A percentile compares a stretch with the other conserved stretches of the same genome.
Evolutionary conservation across 2,113 vertebrate species (phyloP).

Genomic region (Hippolais icterina): DNA sequence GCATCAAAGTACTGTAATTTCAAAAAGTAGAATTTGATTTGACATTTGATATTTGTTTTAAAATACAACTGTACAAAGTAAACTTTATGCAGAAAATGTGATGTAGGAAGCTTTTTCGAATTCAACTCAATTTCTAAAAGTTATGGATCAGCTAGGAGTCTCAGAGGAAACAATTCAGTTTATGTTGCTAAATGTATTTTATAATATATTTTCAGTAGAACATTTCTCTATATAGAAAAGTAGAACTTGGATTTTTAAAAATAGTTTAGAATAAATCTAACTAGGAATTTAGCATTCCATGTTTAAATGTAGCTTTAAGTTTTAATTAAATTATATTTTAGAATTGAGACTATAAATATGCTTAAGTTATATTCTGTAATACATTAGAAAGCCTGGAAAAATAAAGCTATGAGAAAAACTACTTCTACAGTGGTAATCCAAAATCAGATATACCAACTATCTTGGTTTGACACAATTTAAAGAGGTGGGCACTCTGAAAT

Average conservation of each 20-base stretch:
- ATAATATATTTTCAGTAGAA: not conserved
- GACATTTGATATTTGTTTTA: not conserved
- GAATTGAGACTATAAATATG: not conserved
- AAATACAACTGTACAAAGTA: not conserved
- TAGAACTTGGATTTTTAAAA: not conserved
- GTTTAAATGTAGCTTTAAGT: not conserved
- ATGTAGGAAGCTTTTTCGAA: not conserved
- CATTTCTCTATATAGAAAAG: not conserved
- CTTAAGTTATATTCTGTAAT: not conserved
- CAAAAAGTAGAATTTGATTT: not conserved
- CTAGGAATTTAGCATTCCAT: not conserved
- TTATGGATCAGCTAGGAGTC: not conserved
- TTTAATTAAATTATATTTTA: not conserved
- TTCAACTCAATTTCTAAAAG: not conserved
- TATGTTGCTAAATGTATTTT: not conserved
- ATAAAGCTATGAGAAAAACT: not conserved
- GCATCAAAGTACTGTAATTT: not conserved
- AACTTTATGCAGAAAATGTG: not conserved
- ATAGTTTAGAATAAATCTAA: not conserved
- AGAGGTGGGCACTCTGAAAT: not conserved
- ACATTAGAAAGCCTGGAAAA: not conserved
- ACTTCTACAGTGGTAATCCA: not conserved
- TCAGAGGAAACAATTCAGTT: not conserved
- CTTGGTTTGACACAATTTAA: not conserved
- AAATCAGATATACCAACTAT: not conserved